phyloP scores from a whole-genome alignment of 2,113 vertebrate species.

The Ursus arctos region DNA sequence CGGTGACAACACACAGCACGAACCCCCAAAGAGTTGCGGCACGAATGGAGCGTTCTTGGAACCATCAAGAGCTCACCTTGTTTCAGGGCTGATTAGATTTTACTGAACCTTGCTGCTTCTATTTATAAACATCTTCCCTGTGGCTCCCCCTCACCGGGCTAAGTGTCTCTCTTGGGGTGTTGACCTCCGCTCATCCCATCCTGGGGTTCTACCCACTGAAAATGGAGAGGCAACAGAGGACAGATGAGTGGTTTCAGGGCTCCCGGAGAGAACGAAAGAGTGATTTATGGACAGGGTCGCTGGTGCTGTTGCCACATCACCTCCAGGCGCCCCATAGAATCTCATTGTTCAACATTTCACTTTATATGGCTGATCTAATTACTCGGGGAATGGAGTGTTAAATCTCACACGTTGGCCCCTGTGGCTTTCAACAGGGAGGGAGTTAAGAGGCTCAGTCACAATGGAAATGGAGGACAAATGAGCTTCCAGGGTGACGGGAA shows the following conservation, averaged over 20 bases:
- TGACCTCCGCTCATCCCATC: neutral
- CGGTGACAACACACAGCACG: fast-evolving
- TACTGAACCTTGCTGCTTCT: neutral
- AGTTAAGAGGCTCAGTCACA: neutral
- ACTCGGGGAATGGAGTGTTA: neutral
- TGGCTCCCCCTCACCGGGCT: neutral
- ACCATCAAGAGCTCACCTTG: neutral
- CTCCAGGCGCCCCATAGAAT: neutral
- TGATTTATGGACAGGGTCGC: fast-evolving
- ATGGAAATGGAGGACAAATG: neutral
- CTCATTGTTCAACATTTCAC: neutral
- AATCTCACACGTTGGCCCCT: constrained; percentile 3
- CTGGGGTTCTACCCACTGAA: neutral
- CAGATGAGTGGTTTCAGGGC: neutral
- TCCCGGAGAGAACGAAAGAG: neutral
- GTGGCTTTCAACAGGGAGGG: neutral
- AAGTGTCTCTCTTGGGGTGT: neutral
- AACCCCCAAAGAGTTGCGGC: neutral
- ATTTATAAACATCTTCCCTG: neutral
- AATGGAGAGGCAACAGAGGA: neutral
- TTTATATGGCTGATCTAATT: neutral
- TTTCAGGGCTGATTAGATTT: neutral
- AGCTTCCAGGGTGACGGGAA: neutral
- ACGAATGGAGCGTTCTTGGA: neutral
- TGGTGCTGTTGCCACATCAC: neutral